A percentile compares a stretch with the other conserved stretches of the same genome.
These are phyloP conservation scores for Epistrophe grossulariae DNA, from an alignment of 2,888 invertebrate genomes.

Conservation along the genomic window DNA sequence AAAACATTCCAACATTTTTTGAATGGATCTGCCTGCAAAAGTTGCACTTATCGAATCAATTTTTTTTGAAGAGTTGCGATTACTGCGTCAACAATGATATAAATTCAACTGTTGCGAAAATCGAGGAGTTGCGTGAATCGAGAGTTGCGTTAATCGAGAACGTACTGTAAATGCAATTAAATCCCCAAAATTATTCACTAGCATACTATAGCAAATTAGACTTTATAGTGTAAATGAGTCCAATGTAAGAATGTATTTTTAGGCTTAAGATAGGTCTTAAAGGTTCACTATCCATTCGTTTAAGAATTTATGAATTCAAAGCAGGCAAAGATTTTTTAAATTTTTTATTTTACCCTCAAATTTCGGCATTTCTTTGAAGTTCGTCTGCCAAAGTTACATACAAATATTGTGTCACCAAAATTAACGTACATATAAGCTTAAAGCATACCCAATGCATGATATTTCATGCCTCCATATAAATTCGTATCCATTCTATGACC, in stretches of 20 bases:
- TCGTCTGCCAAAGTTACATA: not conserved
- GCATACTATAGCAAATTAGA: too few relatives aligned
- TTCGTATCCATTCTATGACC: not conserved
- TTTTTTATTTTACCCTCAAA: not conserved
- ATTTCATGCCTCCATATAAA: not conserved
- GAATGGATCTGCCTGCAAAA: too few relatives aligned
- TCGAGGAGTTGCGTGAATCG: conserved; percentile 44
- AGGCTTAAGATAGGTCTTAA: too few relatives aligned
- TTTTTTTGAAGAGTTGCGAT: not conserved
- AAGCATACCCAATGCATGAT: not conserved
- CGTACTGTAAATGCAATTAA: too few relatives aligned
- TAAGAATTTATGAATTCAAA: not conserved
- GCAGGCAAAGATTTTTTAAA: not conserved
- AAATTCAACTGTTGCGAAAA: conserved; percentile 61
- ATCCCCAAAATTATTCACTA: too few relatives aligned
- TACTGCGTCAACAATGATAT: not conserved
- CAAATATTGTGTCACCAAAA: not conserved
- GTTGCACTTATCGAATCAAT: too few relatives aligned
- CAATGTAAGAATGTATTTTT: too few relatives aligned
- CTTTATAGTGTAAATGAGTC: too few relatives aligned
- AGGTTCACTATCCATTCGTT: not conserved
- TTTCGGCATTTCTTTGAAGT: not conserved
- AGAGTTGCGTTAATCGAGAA: conserved; percentile 39
- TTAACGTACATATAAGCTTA: not conserved
- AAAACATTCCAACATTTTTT: too few relatives aligned